These are phyloP conservation scores for Hirundo rustica DNA, from an alignment of 2,797 vertebrate species.

Conservation along the genomic window DNA sequence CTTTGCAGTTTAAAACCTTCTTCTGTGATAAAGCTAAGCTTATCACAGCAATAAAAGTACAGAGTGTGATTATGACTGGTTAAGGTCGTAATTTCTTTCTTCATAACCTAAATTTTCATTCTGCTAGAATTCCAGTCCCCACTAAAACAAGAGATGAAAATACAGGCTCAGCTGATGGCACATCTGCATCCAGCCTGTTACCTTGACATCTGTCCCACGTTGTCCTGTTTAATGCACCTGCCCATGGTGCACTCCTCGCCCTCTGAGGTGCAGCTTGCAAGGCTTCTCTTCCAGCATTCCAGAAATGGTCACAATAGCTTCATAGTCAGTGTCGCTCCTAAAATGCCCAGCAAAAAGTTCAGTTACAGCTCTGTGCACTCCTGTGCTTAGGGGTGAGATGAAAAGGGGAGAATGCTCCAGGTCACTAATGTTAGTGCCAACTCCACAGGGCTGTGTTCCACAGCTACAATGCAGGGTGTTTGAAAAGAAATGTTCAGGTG, in stretches of 20 bases:
- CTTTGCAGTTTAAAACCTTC: not conserved
- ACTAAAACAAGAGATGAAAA: not conserved
- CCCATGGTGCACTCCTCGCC: conserved; percentile 77
- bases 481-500: not conserved
- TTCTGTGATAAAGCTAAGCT: not conserved
- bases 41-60: not conserved
- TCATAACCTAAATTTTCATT: not conserved
- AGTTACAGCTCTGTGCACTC: rapidly evolving
- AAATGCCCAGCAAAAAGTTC: not conserved
- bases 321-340: conserved; percentile 78
- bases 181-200: not conserved
- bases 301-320: conserved; percentile 71
- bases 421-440: rapidly evolving
- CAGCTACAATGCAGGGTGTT: not conserved
- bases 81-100: not conserved
- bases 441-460: not conserved
- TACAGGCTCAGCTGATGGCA: not conserved
- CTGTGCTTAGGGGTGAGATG: not conserved
- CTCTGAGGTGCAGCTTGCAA: conserved; percentile 75
- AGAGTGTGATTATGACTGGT: not conserved
- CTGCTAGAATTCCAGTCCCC: not conserved
- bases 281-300: conserved; percentile 81
- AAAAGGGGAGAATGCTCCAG: not conserved
- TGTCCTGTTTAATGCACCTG: not conserved
- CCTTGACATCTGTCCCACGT: not conserved